Evolutionary conservation across 2,797 vertebrate species (phyloP), one percentile per base, ranked within the genome.

Genomic region (Pseudochromis fuscus): DNA sequence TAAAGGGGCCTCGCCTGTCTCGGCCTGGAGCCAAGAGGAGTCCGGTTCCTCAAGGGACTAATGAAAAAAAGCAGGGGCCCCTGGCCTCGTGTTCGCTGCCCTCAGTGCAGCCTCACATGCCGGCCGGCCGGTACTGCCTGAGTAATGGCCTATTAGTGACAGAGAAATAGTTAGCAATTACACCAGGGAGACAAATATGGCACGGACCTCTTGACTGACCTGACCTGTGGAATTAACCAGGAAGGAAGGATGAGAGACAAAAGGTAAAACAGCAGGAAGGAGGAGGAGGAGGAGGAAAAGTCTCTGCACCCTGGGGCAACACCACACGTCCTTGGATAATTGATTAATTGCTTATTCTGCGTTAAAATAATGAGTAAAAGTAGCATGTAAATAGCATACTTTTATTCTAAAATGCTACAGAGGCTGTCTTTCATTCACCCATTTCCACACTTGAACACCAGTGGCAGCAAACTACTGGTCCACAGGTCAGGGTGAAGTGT

Each of bases 81-180:
- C 75, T 44, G 44, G 80, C 76, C 81, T 56, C 53, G 46, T 76
- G 85, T 72, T 74, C 57, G 19, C 77, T 79, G 83, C 73, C 86
- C 75, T 82, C 57, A 12, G 57, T 60, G 76, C 18, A 81, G 83
- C 69, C 82, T 77, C 61, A 15, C 72, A 55, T 57, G 72, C 83
- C 44, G 65, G 23, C 53, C 8, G 78, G 53, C 80, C 31, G 3
- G 67, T 18, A 18, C 69, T 48, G 78, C 44, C 60, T 76, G 85
- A 87, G 81, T 89, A 91, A 92, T 76, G 85, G 85, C 84, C 90
- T 87, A 77, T 91, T 91, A 90, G 81, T 86, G 83, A 80, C 77
- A 56, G 74, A 82, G 82, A 89, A 81, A 83, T 52, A 68, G 81
- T 81, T 67, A 77, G 81, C 76, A 87, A 85, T 89, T 83, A 84